Percentiles rank a stretch among this genome's conserved stretches.
These are phyloP conservation scores for Tetragnatha versicolor DNA, from an alignment of 1,140 invertebrate species.

Conservation along the genomic window DNA sequence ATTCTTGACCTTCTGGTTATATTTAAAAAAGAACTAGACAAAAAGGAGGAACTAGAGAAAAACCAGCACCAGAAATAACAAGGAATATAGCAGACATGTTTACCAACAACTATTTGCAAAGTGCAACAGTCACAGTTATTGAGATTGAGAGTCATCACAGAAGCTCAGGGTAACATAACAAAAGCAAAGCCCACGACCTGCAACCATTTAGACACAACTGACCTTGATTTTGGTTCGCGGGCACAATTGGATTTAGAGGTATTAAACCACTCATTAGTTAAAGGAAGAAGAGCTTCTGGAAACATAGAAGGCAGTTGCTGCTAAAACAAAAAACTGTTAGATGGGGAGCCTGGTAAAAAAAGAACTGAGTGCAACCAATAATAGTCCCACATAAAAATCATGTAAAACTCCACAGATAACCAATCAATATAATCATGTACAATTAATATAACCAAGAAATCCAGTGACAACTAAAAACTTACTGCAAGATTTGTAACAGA, in stretches of 20 bases:
- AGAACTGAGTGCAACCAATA: too few species aligned
- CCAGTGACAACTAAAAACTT: too few species aligned
- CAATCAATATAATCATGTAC: too few species aligned
- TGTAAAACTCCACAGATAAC: background rate
- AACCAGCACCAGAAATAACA: too few species aligned
- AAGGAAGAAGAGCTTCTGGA: constrained; percentile 31
- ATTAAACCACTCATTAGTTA: constrained; percentile 9
- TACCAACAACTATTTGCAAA: too few species aligned
- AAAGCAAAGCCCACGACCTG: background rate
- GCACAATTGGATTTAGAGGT: constrained; percentile 1
- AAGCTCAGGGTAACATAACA: background rate
- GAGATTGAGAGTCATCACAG: background rate
- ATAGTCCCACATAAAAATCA: background rate
- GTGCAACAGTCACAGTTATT: background rate
- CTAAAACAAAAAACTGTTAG: constrained; percentile 14
- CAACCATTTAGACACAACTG: constrained; percentile 18
- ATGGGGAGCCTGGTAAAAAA: background rate
- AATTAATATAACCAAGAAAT: too few species aligned
- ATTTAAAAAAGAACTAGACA: too few species aligned
- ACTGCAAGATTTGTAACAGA: constrained; percentile 49
- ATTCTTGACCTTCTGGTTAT: too few species aligned
- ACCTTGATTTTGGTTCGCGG: constrained; percentile 6
- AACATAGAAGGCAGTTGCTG: constrained; percentile 31
- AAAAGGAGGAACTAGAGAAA: too few species aligned
- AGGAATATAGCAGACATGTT: too few species aligned